Base-by-base conservation (phyloP, 2,797 vertebrate genomes). In the Lateolabrax maculatus region DNA sequence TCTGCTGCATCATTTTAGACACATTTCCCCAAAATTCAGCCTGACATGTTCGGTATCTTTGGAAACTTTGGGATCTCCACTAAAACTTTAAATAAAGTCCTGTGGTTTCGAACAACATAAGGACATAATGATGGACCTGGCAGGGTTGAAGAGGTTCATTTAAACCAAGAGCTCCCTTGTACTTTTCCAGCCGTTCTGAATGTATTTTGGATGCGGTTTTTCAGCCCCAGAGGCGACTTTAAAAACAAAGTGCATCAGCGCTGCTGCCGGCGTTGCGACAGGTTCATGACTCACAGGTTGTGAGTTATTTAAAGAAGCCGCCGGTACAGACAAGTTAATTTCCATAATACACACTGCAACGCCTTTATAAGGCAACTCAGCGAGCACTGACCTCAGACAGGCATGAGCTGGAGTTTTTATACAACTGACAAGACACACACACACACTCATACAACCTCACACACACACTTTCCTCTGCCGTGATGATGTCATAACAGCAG, bases 261-360 rank as follows among this genome's bases (percentile, higher is more conserved):
- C 15, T 21, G 48, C 75, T 31, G 76, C 58, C 13, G 23, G 37
- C 51, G 10, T 63, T 25, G 11, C 69, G 52, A 65, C 66, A 64
- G 55, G 34, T 71, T 68, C 71, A 10, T 89, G 87, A 90, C 78
- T 89, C 85, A 89, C 75, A 67, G 72, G 69, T 67, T 19, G 39
- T 16, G 61, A 81, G 84, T 77, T 91, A 90, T 91, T 91, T 89
- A 82, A 89, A 86, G 88, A 83, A 77, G 49, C 25, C 34, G 43
- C 73, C 41, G 0, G 85, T 76, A 53, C 74, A 79, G 82, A 83
- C 82, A 64, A 15, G 80, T 65, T 86, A 1, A 53, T 21, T 23
- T 82, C 58, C 70, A 74, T 27, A 73, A 64, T 29, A 62, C 79
- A 55, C 51, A 49, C 58, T 12, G 49, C 69, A 53, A 48, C 56